These are phyloP conservation scores for Fulica atra DNA, from an alignment of 2,113 vertebrate species.

Conservation along the genomic window DNA sequence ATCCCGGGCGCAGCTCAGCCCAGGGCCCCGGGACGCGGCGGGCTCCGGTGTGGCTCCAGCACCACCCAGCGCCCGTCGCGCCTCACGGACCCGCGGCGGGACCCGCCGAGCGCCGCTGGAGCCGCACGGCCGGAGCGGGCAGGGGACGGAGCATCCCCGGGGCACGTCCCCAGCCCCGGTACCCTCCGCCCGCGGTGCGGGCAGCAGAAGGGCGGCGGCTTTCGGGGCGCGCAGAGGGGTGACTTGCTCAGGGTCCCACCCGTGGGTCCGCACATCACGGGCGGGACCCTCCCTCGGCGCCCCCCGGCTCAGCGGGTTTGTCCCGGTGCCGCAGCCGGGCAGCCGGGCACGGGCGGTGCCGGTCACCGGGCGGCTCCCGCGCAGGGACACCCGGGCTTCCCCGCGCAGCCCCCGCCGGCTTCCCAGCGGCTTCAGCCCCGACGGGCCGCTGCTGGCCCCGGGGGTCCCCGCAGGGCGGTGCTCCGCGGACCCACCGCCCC, in stretches of 20 bases:
- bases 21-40: no score
- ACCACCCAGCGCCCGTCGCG: no score
- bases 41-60: neutral
- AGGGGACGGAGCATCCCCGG: neutral
- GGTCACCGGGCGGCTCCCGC: neutral
- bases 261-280: neutral
- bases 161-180: neutral
- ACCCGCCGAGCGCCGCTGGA: neutral
- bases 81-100: neutral
- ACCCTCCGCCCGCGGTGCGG: neutral
- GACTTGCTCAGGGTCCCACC: neutral
- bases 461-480: neutral
- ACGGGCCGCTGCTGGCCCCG: neutral
- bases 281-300: neutral
- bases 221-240: neutral
- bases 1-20: neutral
- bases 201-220: neutral
- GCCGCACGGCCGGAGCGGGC: neutral
- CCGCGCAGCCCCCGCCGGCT: neutral
- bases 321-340: neutral
- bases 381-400: neutral
- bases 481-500: neutral
- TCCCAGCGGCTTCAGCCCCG: neutral
- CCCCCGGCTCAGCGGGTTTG: neutral
- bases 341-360: neutral